Base-by-base conservation (phyloP, 1,140 invertebrate genomes). In the Drosophila bifasciata region DNA sequence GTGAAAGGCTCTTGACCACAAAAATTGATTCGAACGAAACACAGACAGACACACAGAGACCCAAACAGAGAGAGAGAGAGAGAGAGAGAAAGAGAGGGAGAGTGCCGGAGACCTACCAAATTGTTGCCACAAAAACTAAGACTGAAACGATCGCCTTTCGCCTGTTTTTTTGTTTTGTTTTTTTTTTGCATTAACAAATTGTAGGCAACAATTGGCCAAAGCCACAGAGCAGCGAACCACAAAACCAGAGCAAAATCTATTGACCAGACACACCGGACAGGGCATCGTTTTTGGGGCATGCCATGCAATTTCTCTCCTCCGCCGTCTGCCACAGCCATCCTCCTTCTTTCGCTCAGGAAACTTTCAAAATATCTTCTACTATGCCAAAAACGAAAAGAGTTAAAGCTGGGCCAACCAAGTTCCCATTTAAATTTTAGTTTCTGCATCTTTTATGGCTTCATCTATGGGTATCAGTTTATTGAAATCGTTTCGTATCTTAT, bases 1-100 rank as follows among this genome's bases (percentile, higher is more conserved):
- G 70, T 73, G 70, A 74, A 74, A 74, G 69, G 70, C 70, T 68
- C 50, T 74, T 74, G 69, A 74, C 70, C 70, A 74, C 70, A 74
- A 19, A 63, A 64, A 74, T 73, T 74, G 59, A 57, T 73, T 73
- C 46, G 45, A 68, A 40, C 50, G 57, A 40, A 72, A 56, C 44
- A 61, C 64, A 67, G 39, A 67, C 41, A 68, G 28, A 67, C 32
- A 55, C n/a, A 50, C 4, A 25, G n/a, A 28, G 9, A 36, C 25
- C 21, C 21, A 17, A 15, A 28, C 1, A 32, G 8, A 9, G 8
- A 32, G 69, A 46, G 36, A 51, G 61, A 66, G 39, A 67, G 8
- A 9, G 8, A 32, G 69, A 46, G 36, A 51, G 61, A 66, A 67
- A 32, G 8, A 9, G 8, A 32, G 69, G 48, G 36, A 51, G 61